phyloP scores from a whole-genome alignment of 2,113 vertebrate species.

The Poeciliopsis turrubarensis region DNA sequence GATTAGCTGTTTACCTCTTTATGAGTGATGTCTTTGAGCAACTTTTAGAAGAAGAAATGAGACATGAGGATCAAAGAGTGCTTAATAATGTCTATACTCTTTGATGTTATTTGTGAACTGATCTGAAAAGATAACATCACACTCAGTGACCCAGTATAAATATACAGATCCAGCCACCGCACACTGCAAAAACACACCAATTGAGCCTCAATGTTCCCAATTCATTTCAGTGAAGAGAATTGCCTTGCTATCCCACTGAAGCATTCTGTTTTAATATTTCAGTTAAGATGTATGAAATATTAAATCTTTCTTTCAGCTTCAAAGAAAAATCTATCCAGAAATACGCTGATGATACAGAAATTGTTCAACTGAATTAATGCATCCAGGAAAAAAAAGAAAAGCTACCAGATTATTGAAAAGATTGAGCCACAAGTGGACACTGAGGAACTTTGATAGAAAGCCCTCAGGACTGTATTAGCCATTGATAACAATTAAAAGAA shows the following conservation, averaged over 20 bases:
- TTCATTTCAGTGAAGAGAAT: background rate
- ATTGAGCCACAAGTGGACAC: conserved; percentile 14
- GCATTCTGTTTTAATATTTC: conserved; percentile 34
- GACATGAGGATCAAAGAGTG: conserved; percentile 1
- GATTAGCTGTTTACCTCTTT: conserved; percentile 37
- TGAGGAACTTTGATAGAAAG: conserved; percentile 27
- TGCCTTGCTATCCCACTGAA: background rate
- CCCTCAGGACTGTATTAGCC: conserved; percentile 11
- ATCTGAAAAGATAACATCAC: conserved; percentile 11
- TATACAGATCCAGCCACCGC: conserved; percentile 1
- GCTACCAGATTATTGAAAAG: conserved; percentile 7
- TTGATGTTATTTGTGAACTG: conserved; percentile 25
- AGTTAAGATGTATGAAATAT: conserved; percentile 30
- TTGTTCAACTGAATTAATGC: conserved; percentile 13
- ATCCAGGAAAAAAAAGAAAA: background rate
- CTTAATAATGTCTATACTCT: conserved; percentile 13
- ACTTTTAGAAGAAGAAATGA: conserved; percentile 14
- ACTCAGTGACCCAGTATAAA: conserved; percentile 22
- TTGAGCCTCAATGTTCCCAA: background rate
- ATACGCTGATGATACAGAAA: conserved; percentile 26
- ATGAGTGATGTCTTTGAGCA: conserved; percentile 28
- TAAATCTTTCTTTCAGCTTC: conserved; percentile 17
- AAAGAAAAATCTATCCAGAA: conserved; percentile 20
- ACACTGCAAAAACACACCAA: background rate
- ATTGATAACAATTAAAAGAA: conserved; percentile 38